phyloP scores from a whole-genome alignment of 2,797 vertebrate species.

The Gobio occitaniae region DNA sequence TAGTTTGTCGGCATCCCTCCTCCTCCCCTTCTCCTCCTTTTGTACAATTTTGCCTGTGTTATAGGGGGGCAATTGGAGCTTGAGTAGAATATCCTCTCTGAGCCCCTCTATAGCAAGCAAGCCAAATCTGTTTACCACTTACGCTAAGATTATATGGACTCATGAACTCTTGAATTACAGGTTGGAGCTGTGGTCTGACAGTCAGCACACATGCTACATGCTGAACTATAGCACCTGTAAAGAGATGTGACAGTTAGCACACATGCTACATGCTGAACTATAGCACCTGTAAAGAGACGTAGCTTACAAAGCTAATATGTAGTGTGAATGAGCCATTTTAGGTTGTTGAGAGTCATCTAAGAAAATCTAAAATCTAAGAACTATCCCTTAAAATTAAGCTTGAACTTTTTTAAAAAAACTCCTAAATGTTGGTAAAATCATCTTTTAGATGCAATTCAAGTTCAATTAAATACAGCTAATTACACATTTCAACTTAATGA shows the following conservation, averaged over 20 bases:
- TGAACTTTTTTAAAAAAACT: neutral
- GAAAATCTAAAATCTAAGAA: neutral
- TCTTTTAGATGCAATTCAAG: neutral
- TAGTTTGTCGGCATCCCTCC: no score
- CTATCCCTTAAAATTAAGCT: neutral
- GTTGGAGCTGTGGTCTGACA: neutral
- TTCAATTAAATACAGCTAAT: neutral
- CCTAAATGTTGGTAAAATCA: neutral
- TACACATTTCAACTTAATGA: neutral
- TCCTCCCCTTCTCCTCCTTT: no score
- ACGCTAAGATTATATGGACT: no score
- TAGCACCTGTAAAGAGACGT: neutral
- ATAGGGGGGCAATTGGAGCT: no score
- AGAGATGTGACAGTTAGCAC: no score
- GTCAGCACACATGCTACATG: neutral
- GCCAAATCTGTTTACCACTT: no score
- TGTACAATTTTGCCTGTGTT: no score
- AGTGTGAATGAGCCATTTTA: conserved; percentile 1
- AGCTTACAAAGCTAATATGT: neutral
- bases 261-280: no score
- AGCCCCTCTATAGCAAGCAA: no score
- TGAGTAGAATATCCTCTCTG: no score
- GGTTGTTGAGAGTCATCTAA: neutral
- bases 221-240: no score
- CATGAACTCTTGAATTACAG: no score